These are phyloP conservation scores for Rhagophthalmus giganteus DNA, from an alignment of 2,888 invertebrate genomes.

Conservation along the genomic window DNA sequence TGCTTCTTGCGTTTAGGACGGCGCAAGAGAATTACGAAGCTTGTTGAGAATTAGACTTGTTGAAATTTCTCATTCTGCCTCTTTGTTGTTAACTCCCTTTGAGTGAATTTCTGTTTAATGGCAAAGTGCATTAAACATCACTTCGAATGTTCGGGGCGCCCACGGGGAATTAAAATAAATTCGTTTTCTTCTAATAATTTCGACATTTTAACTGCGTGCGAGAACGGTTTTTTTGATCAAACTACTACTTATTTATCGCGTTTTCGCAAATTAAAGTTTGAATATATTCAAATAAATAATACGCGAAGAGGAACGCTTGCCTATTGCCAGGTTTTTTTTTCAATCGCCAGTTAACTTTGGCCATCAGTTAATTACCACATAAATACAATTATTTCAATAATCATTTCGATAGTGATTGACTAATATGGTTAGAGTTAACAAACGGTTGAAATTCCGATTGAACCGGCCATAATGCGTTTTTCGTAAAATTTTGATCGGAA, in stretches of 20 bases:
- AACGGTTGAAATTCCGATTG: no score
- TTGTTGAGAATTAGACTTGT: slow-evolving; percentile 49
- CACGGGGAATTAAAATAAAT: not conserved
- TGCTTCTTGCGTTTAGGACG: slow-evolving; percentile 55
- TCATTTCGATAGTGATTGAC: no score
- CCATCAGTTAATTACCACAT: no score
- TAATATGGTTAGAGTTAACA: no score
- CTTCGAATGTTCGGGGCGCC: not conserved
- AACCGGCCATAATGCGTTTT: no score
- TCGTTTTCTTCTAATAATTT: not conserved
- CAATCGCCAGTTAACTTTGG: no score
- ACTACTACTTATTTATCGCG: not conserved
- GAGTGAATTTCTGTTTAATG: slow-evolving; percentile 33
- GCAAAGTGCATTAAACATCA: slow-evolving; percentile 26
- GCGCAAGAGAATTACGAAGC: slow-evolving; percentile 47
- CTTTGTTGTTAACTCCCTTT: slow-evolving; percentile 32
- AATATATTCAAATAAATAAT: not conserved
- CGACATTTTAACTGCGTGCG: not conserved
- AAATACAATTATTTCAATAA: no score
- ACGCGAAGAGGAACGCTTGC: no score
- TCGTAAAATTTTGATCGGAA: no score
- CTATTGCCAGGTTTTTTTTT: not conserved
- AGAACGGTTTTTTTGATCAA: no score
- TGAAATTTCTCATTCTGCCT: slow-evolving; percentile 51
- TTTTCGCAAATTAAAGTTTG: not conserved